Conservation (phyloP, 2,797 vertebrate species). For the Neoniphon sammara region DNA sequence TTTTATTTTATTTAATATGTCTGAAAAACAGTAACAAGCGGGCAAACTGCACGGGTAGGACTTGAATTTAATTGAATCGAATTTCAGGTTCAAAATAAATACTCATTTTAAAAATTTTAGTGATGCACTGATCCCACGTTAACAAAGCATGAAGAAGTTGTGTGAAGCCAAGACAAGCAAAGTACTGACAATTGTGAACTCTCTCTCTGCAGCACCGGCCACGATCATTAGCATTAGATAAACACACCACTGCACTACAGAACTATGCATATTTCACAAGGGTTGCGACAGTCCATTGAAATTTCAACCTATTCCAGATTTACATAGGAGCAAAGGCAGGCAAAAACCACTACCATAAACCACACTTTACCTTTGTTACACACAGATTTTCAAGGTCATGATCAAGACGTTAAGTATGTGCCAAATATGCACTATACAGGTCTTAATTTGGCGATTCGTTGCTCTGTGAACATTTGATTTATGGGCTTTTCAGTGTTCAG, state of each 20-base stretch:
- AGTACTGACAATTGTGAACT: slow-evolving; percentile 36
- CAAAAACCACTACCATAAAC: slow-evolving; percentile 31
- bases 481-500: slow-evolving; percentile 39
- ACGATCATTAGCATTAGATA: slow-evolving; percentile 63
- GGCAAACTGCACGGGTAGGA: neutral
- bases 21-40: slow-evolving; percentile 16
- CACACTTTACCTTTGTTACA: slow-evolving; percentile 34
- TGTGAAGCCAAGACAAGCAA: slow-evolving; percentile 57
- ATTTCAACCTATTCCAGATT: slow-evolving; percentile 48
- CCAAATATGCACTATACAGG: slow-evolving; percentile 36
- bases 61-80: slow-evolving; percentile 1
- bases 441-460: slow-evolving; percentile 24
- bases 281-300: slow-evolving; percentile 47
- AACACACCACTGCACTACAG: slow-evolving; percentile 50
- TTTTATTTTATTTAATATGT: neutral
- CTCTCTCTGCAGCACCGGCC: slow-evolving; percentile 37
- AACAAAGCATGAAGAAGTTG: slow-evolving; percentile 24
- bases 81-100: slow-evolving; percentile 23
- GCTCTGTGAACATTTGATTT: slow-evolving; percentile 49
- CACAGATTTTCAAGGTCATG: slow-evolving; percentile 41
- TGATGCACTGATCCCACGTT: slow-evolving; percentile 20
- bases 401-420: slow-evolving; percentile 19
- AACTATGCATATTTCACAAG: slow-evolving; percentile 58
- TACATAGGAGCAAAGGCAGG: slow-evolving; percentile 35
- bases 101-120: slow-evolving; percentile 21